Evolutionary conservation across 2,113 vertebrate species (phyloP), one percentile per base, ranked within the genome.

Genomic region (Grus americana): DNA sequence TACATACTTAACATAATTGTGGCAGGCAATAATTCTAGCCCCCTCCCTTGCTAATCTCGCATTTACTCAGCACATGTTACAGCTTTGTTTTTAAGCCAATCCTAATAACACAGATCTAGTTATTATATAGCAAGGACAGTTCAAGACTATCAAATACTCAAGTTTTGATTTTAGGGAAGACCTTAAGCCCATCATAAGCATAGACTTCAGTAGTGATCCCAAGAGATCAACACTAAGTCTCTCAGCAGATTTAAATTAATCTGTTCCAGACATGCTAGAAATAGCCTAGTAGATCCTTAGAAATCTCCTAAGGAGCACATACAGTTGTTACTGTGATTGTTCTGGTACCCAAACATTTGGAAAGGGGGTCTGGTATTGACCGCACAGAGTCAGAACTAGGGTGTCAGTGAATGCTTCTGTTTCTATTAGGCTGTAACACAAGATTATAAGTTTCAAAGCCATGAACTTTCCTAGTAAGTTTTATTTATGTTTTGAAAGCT

Each of bases 231-330:
- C 86, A 61, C 36, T 94, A 96, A 96, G 85, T 91, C 89, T 84
- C 83, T 86, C 92, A 94, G 50, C 70, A 95, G 94, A 90, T 91
- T 97, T 97, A 94, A 89, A 84, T 52, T 96, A 96, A 97, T 94
- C 97, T 96, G 89, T 70, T 87, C 38, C 84, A 91, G 74, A 68
- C 58, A 82, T 34, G 42, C 95, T 88, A 91, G 50, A 96, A 97
- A 97, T 96, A 97, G 80, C 80, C 81, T 6, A 0, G 68, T 47
- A 54, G 52, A 54, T 54, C 52, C 27, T 29, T 27, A 26, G 52
- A 29, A 54, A 29, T 54, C 55, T 92, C 46, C 80, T 81, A 42
- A 61, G 68, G 71, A 95, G 87, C 44, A 67, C 34, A 42, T 14
- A 42, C 68, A 34, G 44, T 29, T 79, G 89, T 52, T 79, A 79